These are phyloP conservation scores for Scaptomyza caliginosa DNA, from an alignment of 2,888 invertebrate species.

Conservation along the genomic window DNA sequence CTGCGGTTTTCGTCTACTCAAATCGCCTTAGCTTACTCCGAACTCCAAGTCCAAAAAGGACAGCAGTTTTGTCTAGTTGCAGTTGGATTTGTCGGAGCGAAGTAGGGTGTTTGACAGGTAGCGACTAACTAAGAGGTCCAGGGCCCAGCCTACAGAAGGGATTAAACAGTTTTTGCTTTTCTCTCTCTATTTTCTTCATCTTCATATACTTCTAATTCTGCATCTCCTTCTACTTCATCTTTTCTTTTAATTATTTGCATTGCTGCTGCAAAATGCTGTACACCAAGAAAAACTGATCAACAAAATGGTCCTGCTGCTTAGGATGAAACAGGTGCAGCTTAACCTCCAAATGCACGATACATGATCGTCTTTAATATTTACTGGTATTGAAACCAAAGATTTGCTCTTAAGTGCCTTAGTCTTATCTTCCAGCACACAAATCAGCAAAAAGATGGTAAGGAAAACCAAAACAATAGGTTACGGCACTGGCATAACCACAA, in stretches of 20 bases:
- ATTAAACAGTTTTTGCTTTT: conserved; percentile 47
- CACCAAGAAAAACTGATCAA: neutral
- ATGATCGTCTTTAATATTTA: conserved; percentile 15
- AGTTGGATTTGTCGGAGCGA: conserved; percentile 11
- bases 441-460: too few species aligned
- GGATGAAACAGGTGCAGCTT: neutral
- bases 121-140: conserved; percentile 29
- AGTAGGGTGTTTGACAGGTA: conserved; percentile 47
- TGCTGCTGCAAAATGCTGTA: conserved; percentile 44
- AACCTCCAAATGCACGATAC: neutral
- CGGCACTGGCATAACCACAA: too few species aligned
- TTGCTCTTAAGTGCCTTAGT: too few species aligned
- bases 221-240: neutral
- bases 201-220: too few species aligned
- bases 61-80: conserved; percentile 6
- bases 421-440: too few species aligned
- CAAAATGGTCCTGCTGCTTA: conserved; percentile 7
- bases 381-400: neutral
- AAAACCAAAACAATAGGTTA: too few species aligned
- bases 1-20: conserved; percentile 73
- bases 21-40: conserved; percentile 74
- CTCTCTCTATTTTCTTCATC: neutral
- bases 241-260: conserved; percentile 28
- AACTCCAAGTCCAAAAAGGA: conserved; percentile 56
- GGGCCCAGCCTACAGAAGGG: conserved; percentile 29